Percentiles rank a stretch among this genome's conserved stretches.
These are phyloP conservation scores for Pavo muticus DNA, from an alignment of 2,113 vertebrate species.

Conservation along the genomic window DNA sequence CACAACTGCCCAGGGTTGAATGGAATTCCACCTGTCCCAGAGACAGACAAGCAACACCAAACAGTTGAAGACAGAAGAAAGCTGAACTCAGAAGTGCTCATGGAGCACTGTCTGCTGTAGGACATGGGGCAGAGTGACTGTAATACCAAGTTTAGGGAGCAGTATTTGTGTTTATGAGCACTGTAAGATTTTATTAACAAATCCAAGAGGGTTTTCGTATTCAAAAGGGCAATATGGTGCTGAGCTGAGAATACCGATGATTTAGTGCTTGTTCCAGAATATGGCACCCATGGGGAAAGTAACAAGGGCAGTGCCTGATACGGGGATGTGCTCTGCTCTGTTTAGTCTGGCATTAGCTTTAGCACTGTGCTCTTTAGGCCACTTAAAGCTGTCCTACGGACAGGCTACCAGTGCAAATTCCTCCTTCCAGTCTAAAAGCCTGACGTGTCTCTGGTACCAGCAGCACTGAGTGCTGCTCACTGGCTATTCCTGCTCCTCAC, in stretches of 20 bases:
- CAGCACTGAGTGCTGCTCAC: not conserved
- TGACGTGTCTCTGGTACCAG: not conserved
- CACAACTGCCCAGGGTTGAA: fast-evolving
- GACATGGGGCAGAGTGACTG: not conserved
- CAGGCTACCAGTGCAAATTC: not conserved
- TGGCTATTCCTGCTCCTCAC: not conserved
- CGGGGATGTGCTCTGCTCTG: not conserved
- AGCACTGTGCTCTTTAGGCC: not conserved
- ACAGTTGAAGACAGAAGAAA: not conserved
- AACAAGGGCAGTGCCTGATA: not conserved
- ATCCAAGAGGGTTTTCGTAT: not conserved
- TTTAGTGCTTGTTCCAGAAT: not conserved
- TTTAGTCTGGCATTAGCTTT: not conserved
- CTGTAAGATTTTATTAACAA: not conserved
- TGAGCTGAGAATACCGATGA: not conserved
- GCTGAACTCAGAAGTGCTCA: not conserved
- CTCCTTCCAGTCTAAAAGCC: not conserved
- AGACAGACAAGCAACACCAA: not conserved
- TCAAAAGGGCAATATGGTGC: not conserved
- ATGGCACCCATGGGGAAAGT: too few species aligned
- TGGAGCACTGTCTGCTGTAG: not conserved
- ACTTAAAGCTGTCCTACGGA: not conserved
- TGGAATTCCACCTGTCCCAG: not conserved
- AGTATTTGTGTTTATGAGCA: not conserved
- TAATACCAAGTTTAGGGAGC: not conserved